These are phyloP conservation scores for Vanacampus margaritifer DNA, from an alignment of 2,113 vertebrate species.

Conservation along the genomic window DNA sequence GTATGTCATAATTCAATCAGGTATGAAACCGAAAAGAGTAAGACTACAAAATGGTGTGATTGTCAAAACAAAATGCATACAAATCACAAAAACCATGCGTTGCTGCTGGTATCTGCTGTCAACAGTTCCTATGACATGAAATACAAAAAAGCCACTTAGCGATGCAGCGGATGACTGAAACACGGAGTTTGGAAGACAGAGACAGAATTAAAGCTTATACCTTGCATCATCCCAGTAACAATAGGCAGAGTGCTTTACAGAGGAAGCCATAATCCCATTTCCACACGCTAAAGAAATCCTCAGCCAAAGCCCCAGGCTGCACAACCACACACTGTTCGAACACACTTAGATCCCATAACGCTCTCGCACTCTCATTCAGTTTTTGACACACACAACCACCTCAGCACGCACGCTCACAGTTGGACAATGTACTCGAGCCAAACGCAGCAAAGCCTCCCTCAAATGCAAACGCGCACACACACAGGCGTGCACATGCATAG, in stretches of 20 bases:
- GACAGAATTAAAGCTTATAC: conserved; percentile 64
- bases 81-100: not conserved
- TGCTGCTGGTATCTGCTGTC: conserved; percentile 7
- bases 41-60: not conserved
- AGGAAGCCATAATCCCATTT: conserved; percentile 73
- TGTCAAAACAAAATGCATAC: not conserved
- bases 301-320: conserved; percentile 68
- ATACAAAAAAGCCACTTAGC: conserved; percentile 31
- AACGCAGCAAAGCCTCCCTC: conserved; percentile 53
- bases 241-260: conserved; percentile 67
- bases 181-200: conserved; percentile 46
- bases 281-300: conserved; percentile 68
- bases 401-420: conserved; percentile 13
- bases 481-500: conserved; percentile 17
- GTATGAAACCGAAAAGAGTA: not conserved
- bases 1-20: not conserved
- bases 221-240: conserved; percentile 72
- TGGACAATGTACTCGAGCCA: conserved; percentile 40
- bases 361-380: conserved; percentile 37
- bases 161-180: conserved; percentile 28
- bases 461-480: conserved; percentile 46
- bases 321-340: conserved; percentile 62
- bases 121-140: conserved; percentile 20
- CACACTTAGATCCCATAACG: conserved; percentile 64
- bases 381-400: conserved; percentile 21